Evolutionary conservation across 2,888 invertebrate species (phyloP).

Genomic region (Apodemia mormo): DNA sequence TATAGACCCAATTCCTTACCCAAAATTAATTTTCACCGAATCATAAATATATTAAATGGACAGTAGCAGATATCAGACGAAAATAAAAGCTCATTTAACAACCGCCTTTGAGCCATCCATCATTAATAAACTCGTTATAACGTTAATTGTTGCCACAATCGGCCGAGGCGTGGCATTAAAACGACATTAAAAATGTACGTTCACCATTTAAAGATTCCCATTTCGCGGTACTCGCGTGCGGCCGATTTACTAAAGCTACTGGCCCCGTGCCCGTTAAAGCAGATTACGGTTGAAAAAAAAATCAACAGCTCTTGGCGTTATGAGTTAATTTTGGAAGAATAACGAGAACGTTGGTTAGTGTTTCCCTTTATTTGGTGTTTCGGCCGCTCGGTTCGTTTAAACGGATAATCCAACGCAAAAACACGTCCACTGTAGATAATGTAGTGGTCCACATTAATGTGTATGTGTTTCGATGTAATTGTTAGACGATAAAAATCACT

Average conservation of each 20-base stretch:
- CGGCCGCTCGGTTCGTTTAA: constrained; percentile 74
- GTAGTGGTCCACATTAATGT: constrained; percentile 62
- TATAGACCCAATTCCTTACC: neutral
- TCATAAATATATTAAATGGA: neutral
- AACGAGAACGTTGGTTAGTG: constrained; percentile 72
- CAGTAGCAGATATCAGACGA: constrained; percentile 11
- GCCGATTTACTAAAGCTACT: constrained; percentile 75
- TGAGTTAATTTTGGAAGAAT: constrained; percentile 81
- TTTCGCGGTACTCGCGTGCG: constrained; percentile 71
- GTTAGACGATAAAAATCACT: constrained; percentile 73
- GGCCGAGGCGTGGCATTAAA: constrained; percentile 68
- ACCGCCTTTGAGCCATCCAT: constrained; percentile 48
- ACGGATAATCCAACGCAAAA: constrained; percentile 75
- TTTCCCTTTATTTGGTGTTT: constrained; percentile 76
- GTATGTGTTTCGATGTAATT: constrained; percentile 58
- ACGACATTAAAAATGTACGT: constrained; percentile 75
- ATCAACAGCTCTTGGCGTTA: constrained; percentile 76
- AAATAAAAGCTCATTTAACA: constrained; percentile 43
- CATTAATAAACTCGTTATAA: constrained; percentile 72
- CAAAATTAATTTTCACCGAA: neutral
- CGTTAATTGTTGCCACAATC: constrained; percentile 74
- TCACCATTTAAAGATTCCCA: constrained; percentile 76
- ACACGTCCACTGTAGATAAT: constrained; percentile 60
- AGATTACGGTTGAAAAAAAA: constrained; percentile 76
- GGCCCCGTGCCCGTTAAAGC: constrained; percentile 78